Conservation (phyloP, 2,797 vertebrate genomes). For the Leptatherina wallacei region DNA sequence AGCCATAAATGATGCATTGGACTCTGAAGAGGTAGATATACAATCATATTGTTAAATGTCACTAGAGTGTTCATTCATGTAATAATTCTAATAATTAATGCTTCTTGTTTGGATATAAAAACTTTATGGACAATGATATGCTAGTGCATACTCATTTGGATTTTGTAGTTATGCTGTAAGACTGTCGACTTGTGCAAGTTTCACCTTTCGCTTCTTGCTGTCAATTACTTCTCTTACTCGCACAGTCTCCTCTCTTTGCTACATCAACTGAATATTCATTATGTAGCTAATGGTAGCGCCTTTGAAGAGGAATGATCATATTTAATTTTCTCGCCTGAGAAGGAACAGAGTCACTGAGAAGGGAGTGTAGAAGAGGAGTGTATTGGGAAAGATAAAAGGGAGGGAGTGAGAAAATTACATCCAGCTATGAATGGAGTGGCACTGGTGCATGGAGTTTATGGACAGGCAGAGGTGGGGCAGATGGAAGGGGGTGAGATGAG, state of each 20-base stretch:
- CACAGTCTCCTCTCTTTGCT: constrained; percentile 56
- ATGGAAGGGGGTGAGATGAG: constrained; percentile 41
- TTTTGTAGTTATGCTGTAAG: constrained; percentile 28
- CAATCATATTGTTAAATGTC: constrained; percentile 70
- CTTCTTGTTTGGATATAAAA: constrained; percentile 55
- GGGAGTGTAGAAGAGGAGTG: constrained; percentile 47
- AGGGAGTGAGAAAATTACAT: constrained; percentile 65
- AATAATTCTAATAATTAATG: constrained; percentile 69
- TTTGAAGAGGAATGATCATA: constrained; percentile 80
- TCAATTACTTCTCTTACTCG: constrained; percentile 57
- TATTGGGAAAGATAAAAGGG: constrained; percentile 58
- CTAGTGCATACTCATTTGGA: constrained; percentile 15
- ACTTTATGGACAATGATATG: constrained; percentile 25
- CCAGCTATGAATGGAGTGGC: constrained; percentile 58
- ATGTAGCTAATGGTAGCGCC: constrained; percentile 77
- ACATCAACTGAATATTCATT: constrained; percentile 81
- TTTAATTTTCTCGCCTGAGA: constrained; percentile 75
- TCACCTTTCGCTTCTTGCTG: constrained; percentile 60
- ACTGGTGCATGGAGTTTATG: constrained; percentile 62
- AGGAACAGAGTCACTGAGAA: constrained; percentile 57
- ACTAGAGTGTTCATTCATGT: constrained; percentile 56
- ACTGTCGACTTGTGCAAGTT: constrained; percentile 27
- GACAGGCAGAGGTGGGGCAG: constrained; percentile 25
- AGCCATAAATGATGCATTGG: constrained; percentile 75
- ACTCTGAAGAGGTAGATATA: constrained; percentile 72